phyloP scores from a whole-genome alignment of 2,113 vertebrate species.

The Fulica atra region DNA sequence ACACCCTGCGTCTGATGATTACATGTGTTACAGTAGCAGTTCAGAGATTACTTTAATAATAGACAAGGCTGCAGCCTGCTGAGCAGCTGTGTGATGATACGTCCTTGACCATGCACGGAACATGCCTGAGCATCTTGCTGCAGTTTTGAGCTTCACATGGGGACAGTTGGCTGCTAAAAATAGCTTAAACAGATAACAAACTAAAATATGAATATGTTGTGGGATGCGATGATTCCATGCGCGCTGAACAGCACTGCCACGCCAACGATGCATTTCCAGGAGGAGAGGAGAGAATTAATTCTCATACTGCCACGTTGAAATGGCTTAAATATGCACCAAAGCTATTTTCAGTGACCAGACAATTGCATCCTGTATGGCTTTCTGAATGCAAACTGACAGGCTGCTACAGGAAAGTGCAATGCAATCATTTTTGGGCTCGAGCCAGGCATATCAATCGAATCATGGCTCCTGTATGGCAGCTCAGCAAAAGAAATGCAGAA shows the following conservation, averaged over 20 bases:
- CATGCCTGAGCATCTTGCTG: background rate
- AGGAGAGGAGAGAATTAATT: background rate
- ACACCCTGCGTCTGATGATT: background rate
- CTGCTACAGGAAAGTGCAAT: background rate
- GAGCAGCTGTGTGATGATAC: background rate
- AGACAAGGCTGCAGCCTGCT: slow-evolving; percentile 2
- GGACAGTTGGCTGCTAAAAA: slow-evolving; percentile 26
- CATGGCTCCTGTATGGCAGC: background rate
- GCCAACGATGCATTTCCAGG: background rate
- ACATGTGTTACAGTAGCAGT: background rate
- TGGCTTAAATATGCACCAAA: slow-evolving; percentile 8
- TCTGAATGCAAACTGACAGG: slow-evolving; percentile 19
- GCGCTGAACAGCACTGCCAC: background rate
- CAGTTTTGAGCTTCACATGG: background rate
- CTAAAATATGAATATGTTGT: slow-evolving; percentile 29
- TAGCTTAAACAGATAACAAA: background rate
- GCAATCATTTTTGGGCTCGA: slow-evolving; percentile 9
- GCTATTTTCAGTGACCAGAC: slow-evolving; percentile 43
- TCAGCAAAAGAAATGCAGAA: slow-evolving; percentile 10
- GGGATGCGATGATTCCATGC: background rate
- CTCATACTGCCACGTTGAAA: background rate
- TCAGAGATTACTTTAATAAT: slow-evolving; percentile 28
- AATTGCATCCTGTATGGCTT: slow-evolving; percentile 6
- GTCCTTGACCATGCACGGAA: slow-evolving; percentile 3
- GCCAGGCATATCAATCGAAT: slow-evolving; percentile 40